Base-by-base conservation (phyloP, 2,113 vertebrate species). In the Orcinus orca region DNA sequence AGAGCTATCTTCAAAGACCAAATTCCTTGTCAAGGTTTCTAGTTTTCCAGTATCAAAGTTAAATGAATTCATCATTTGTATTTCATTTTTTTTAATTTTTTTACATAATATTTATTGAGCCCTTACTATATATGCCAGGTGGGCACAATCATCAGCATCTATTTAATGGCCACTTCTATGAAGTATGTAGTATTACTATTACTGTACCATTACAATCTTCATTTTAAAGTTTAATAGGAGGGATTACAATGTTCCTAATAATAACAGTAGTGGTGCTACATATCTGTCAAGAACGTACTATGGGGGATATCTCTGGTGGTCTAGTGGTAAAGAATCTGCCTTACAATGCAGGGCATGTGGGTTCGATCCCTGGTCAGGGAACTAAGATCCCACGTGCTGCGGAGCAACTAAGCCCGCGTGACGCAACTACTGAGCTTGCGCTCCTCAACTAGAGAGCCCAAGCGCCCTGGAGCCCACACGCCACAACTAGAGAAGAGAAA, bases 1-100 rank as follows among this genome's bases (percentile, higher is more conserved):
- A 95, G 41, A 88, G 13, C 26, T 88, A 82, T 67, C 67, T 58
- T 81, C 44, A 82, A 94, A 96, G 47, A 55, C n/a, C 20, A 76
- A 92, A 94, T 36, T 90, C 62, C 29, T 81, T 70, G 67, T 29
- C 29, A 93, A 79, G 55, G n/a, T 83, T 65, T 95, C 47, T 26
- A 79, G 65, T 82, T 89, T 77, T 58, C 60, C 53, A 93, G 23
- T 68, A 41, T 92, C 14, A 88, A 93, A 67, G 17, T 36, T 63
- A 94, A 85, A 95, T 33, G 23, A 84, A 89, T 47, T 12, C 17
- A 58, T 68, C 26, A 41, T 21, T 67, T 67, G 71, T n/a, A 73
- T 67, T 73, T 90, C 68, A 62, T n/a, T 87, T 83, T 63, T 23
- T 9, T 4, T 44, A 53, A 33, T 18, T 20, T 18, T 73, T 73